Evolutionary conservation across 2,888 invertebrate species (phyloP).

Genomic region (Spodoptera exigua): DNA sequence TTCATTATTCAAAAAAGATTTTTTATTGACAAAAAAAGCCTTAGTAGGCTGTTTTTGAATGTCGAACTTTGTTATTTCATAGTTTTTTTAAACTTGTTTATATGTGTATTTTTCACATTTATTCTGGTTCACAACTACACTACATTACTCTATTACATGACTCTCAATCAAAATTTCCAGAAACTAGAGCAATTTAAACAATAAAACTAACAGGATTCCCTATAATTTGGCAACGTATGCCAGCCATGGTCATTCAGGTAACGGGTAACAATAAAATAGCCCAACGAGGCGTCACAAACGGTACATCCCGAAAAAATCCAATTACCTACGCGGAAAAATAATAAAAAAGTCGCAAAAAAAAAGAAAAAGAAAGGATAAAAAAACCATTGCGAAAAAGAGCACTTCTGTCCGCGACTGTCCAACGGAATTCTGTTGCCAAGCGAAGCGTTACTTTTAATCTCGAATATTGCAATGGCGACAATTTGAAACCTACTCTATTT

Average conservation of each 20-base stretch:
- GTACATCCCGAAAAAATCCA: conserved; percentile 57
- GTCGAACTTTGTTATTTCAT: no score
- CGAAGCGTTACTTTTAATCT: conserved; percentile 87
- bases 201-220: conserved; percentile 25
- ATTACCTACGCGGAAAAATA: conserved; percentile 59
- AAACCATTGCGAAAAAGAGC: conserved; percentile 46
- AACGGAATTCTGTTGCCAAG: conserved; percentile 76
- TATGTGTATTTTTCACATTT: neutral
- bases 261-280: conserved; percentile 54
- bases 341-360: conserved; percentile 53
- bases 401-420: conserved; percentile 70
- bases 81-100: no score
- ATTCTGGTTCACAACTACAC: conserved; percentile 14
- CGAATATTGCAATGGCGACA: conserved; percentile 85
- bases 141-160: no score
- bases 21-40: no score
- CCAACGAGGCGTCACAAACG: conserved; percentile 57
- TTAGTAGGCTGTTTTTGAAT: no score
- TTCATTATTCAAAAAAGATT: conserved; percentile 3
- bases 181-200: conserved; percentile 35
- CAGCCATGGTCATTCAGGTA: conserved; percentile 41
- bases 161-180: conserved; percentile 21
- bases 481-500: conserved; percentile 73
- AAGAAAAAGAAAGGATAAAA: conserved; percentile 20
- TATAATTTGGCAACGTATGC: conserved; percentile 54